Conservation (phyloP, 2,888 invertebrate genomes). For the Orchesellides sinensis region DNA sequence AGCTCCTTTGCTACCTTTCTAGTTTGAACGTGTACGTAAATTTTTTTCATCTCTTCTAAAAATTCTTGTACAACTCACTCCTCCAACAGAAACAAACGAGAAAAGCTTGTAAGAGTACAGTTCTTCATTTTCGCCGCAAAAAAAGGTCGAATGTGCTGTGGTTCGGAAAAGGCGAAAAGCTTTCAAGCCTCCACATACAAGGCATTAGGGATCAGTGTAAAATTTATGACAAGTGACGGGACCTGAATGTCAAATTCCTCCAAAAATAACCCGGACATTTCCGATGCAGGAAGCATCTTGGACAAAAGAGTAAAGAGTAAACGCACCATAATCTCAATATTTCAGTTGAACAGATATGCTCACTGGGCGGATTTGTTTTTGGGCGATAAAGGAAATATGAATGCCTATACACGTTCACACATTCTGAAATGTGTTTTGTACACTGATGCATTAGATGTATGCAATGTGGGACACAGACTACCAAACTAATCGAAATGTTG, state of each 20-base stretch:
- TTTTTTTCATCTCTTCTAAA: constrained; percentile 17
- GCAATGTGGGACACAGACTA: too few relatives aligned
- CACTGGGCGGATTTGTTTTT: too few relatives aligned
- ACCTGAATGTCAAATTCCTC: constrained; percentile 67
- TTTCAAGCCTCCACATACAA: constrained; percentile 64
- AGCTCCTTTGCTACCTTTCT: constrained; percentile 44
- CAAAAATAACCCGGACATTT: constrained; percentile 65
- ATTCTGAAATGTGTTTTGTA: too few relatives aligned
- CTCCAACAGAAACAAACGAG: not conserved
- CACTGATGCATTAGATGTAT: too few relatives aligned
- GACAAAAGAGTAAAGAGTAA: not conserved
- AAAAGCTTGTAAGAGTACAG: constrained; percentile 11
- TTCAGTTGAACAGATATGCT: not conserved
- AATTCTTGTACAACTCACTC: not conserved
- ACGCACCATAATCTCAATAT: not conserved
- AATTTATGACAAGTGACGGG: constrained; percentile 67
- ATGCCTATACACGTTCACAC: too few relatives aligned
- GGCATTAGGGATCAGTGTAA: constrained; percentile 68
- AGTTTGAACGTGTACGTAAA: not conserved
- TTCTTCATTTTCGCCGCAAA: constrained; percentile 49
- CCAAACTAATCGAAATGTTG: constrained; percentile 4
- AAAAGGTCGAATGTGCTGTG: constrained; percentile 55
- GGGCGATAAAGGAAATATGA: too few relatives aligned
- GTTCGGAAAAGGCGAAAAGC: constrained; percentile 57
- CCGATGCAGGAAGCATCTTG: constrained; percentile 20